A percentile compares a stretch with the other conserved stretches of the same genome.
Evolutionary conservation across 92 coral and sea anemone species (phyloP).

Genomic region (Porites evermanni): DNA sequence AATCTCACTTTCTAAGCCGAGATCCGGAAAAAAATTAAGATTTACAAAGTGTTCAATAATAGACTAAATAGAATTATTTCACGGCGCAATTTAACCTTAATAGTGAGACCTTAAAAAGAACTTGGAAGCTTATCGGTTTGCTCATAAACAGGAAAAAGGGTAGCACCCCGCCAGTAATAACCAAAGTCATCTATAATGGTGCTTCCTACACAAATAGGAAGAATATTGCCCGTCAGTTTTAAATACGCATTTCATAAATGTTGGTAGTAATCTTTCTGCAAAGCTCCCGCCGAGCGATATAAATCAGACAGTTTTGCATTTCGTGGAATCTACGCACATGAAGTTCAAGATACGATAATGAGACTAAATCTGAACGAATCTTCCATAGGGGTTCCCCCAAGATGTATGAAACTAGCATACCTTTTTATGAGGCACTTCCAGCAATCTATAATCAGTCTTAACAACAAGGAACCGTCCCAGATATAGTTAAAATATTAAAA

Average conservation of each 20-base stretch:
- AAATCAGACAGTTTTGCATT: neutral
- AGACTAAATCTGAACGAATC: neutral
- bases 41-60: neutral
- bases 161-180: no score
- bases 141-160: neutral
- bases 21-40: neutral
- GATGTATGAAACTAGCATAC: neutral
- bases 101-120: neutral
- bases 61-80: neutral
- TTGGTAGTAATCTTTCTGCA: no score
- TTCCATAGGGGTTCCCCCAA: neutral
- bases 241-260: no score
- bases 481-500: conserved; percentile 2
- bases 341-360: neutral
- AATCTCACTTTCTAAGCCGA: conserved; percentile 6
- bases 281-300: no score
- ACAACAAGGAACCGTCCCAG: conserved; percentile 4
- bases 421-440: neutral
- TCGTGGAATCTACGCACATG: neutral
- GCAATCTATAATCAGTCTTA: neutral
- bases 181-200: no score
- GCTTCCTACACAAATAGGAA: no score
- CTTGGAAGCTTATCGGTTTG: neutral
- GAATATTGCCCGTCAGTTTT: no score
- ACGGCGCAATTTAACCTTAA: neutral